phyloP scores from a whole-genome alignment of 2,113 vertebrate genomes.

The Hippocampus guttulatus region DNA sequence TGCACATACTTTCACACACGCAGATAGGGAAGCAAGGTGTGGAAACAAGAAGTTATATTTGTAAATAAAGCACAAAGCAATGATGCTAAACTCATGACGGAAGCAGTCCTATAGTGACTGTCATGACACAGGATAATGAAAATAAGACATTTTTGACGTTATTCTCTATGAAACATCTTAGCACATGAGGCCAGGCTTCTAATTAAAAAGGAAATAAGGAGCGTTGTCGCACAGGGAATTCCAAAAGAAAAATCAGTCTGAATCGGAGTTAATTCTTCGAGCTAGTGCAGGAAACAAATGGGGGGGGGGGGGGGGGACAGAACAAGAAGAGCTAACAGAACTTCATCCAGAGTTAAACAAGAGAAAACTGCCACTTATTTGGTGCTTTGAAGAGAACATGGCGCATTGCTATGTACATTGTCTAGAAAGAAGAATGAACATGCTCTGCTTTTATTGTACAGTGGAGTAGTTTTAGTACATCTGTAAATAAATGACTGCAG shows the following conservation, averaged over 20 bases:
- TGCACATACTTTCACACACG: slow-evolving; percentile 2
- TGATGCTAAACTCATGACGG: slow-evolving; percentile 70
- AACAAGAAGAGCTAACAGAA: slow-evolving; percentile 21
- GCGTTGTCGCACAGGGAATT: slow-evolving; percentile 33
- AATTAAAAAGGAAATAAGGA: slow-evolving; percentile 61
- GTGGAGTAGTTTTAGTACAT: slow-evolving; percentile 59
- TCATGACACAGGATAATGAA: slow-evolving; percentile 57
- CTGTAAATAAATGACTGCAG: slow-evolving; percentile 64
- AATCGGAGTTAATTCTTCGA: slow-evolving; percentile 62
- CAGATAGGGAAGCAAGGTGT: slow-evolving; percentile 5
- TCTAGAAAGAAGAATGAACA: slow-evolving; percentile 68
- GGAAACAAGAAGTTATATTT: slow-evolving; percentile 53
- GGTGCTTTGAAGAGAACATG: slow-evolving; percentile 62
- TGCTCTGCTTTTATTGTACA: slow-evolving; percentile 69
- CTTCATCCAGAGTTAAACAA: slow-evolving; percentile 60
- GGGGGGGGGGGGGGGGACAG: slow-evolving; percentile 3
- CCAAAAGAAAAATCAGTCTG: slow-evolving; percentile 33
- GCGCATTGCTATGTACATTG: slow-evolving; percentile 61
- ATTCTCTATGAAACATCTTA: slow-evolving; percentile 60
- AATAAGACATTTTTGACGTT: slow-evolving; percentile 49
- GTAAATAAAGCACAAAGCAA: slow-evolving; percentile 70
- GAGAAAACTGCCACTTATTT: slow-evolving; percentile 65
- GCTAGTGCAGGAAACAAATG: slow-evolving; percentile 61
- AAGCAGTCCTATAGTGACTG: slow-evolving; percentile 77
- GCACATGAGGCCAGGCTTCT: slow-evolving; percentile 60